Conservation (phyloP, 53 echinoderm and acorn worm species). For the Pentamera pediparva region DNA sequence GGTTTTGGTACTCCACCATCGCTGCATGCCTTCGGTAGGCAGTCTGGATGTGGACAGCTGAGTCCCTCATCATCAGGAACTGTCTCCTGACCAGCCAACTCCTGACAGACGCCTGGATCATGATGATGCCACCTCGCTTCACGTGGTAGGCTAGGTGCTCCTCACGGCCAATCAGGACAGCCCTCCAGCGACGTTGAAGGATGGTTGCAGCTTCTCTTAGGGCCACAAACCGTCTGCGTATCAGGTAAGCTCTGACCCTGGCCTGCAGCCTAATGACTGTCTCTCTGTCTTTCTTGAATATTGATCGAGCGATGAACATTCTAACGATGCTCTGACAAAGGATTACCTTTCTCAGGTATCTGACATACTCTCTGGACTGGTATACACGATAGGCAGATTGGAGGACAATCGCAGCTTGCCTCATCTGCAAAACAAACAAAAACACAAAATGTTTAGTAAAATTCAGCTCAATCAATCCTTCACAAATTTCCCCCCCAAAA, state of each 20-base stretch:
- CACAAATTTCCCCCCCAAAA: no score
- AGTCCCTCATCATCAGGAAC: slow-evolving; percentile 21
- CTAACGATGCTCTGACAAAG: slow-evolving; percentile 40
- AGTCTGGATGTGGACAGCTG: slow-evolving; percentile 60
- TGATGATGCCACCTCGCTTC: slow-evolving; percentile 62
- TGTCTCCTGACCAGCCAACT: slow-evolving; percentile 38
- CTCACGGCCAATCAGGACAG: slow-evolving; percentile 18
- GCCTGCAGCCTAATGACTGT: slow-evolving; percentile 42
- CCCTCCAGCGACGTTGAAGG: slow-evolving; percentile 62
- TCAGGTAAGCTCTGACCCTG: slow-evolving; percentile 14
- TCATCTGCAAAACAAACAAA: neutral
- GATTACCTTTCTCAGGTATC: slow-evolving; percentile 26
- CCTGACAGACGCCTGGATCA: slow-evolving; percentile 55
- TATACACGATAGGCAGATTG: slow-evolving; percentile 55
- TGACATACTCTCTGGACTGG: slow-evolving; percentile 28
- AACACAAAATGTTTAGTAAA: neutral
- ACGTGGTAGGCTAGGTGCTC: slow-evolving; percentile 45
- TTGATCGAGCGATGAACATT: neutral
- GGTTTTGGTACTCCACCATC: slow-evolving; percentile 22
- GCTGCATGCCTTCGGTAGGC: slow-evolving; percentile 47
- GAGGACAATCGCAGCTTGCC: slow-evolving; percentile 48
- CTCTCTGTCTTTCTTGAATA: no score
- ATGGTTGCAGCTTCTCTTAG: slow-evolving; percentile 28
- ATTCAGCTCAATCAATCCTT: no score
- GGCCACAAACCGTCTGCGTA: slow-evolving; percentile 25